Conservation (phyloP, 1,140 invertebrate species). For the Zaprionus tsacasi region DNA sequence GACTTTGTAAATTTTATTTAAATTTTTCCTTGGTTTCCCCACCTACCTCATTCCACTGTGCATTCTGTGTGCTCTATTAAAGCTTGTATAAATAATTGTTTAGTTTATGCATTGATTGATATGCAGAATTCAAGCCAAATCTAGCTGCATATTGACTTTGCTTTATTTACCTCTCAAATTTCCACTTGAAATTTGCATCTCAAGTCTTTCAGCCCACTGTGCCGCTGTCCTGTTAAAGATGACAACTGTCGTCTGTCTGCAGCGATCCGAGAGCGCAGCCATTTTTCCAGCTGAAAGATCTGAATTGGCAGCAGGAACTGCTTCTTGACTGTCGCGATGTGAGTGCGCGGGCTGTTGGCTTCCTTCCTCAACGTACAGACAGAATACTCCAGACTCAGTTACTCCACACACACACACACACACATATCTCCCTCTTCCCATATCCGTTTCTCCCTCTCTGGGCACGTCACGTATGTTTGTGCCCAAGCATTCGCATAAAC, state of each 20-base stretch:
- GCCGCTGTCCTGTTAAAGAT: conserved; percentile 47
- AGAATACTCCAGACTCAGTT: conserved; percentile 5
- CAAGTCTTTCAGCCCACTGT: not conserved
- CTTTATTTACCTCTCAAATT: not conserved
- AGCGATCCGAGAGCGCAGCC: conserved; percentile 37
- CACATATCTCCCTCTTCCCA: conserved; percentile 13
- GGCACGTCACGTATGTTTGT: conserved; percentile 78
- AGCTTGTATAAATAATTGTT: not conserved
- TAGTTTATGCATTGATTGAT: not conserved
- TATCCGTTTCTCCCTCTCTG: conserved; percentile 12
- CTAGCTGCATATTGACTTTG: not conserved
- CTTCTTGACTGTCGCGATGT: conserved; percentile 28
- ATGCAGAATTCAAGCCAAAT: not conserved
- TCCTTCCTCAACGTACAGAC: conserved; percentile 27
- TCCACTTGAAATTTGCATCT: conserved; percentile 2
- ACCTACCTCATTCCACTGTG: conserved; percentile 25
- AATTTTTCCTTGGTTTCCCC: not conserved
- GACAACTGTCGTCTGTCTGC: conserved; percentile 55
- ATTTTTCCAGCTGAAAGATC: conserved; percentile 74
- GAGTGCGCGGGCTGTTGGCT: conserved; percentile 24
- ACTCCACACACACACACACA: conserved; percentile 29
- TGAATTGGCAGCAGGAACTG: conserved; percentile 30
- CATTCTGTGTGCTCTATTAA: conserved; percentile 22
- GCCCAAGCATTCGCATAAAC: conserved; percentile 81
- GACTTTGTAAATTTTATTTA: not conserved